phyloP scores from a whole-genome alignment of 2,888 invertebrate genomes.

The Drosophila multiciliata region DNA sequence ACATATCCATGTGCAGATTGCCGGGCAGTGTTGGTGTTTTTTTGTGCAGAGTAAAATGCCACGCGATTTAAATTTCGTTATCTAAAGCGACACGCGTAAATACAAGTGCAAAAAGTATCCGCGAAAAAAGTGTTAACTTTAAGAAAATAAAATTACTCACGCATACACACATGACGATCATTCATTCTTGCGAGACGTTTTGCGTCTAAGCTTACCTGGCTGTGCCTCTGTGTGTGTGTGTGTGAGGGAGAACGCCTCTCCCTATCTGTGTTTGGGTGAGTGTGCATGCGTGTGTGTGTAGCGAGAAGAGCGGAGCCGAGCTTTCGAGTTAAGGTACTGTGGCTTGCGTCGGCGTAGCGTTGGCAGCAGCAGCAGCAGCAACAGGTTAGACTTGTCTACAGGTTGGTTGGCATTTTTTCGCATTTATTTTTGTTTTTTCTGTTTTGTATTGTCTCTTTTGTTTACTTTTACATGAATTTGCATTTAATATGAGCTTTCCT shows the following conservation, averaged over 20 bases:
- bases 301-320: constrained; percentile 39
- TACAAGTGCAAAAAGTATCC: constrained; percentile 36
- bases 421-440: constrained; percentile 6
- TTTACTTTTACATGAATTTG: constrained; percentile 58
- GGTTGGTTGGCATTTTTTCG: constrained; percentile 67
- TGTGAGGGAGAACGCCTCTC: constrained; percentile 26
- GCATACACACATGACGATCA: constrained; percentile 58
- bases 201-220: constrained; percentile 67
- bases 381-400: constrained; percentile 74
- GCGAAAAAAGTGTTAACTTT: constrained; percentile 36
- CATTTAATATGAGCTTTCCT: constrained; percentile 35
- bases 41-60: constrained; percentile 16
- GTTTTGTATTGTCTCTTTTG: constrained; percentile 46
- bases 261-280: constrained; percentile 25
- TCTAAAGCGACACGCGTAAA: constrained; percentile 12
- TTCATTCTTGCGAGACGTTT: constrained; percentile 72
- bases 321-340: constrained; percentile 74
- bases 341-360: constrained; percentile 65
- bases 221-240: constrained; percentile 34
- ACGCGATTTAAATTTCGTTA: constrained; percentile 26
- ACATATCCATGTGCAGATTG: constrained; percentile 11
- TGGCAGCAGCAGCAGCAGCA: constrained; percentile 47
- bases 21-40: constrained; percentile 36
- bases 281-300: constrained; percentile 16
- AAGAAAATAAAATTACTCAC: constrained; percentile 31